Conservation (phyloP, 2,797 vertebrate genomes). For the Enteromius thamalakanensis region DNA sequence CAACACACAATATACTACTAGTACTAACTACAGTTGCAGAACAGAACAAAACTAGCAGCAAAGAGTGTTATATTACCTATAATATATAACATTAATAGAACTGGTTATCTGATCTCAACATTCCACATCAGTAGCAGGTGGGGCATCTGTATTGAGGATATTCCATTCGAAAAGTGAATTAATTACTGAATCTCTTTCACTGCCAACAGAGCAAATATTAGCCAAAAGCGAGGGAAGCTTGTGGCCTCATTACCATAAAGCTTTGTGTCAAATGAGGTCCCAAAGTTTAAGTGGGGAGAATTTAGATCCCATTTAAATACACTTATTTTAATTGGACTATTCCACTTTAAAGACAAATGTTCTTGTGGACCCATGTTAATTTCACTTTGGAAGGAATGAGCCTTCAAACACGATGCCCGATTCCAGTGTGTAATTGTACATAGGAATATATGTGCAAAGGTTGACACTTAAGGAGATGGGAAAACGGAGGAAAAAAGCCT, state of each 20-base stretch:
- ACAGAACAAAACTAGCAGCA: slow-evolving; percentile 88
- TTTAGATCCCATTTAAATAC: slow-evolving; percentile 22
- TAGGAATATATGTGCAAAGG: slow-evolving; percentile 46
- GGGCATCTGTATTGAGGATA: slow-evolving; percentile 67
- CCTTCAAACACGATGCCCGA: slow-evolving; percentile 48
- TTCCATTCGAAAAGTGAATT: slow-evolving; percentile 57
- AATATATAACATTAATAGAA: slow-evolving; percentile 71
- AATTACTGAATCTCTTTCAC: slow-evolving; percentile 44
- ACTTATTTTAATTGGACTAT: neutral
- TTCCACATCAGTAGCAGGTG: slow-evolving; percentile 78
- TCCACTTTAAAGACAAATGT: slow-evolving; percentile 13
- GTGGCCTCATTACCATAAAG: slow-evolving; percentile 49
- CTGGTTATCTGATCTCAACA: slow-evolving; percentile 71
- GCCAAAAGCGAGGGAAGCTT: slow-evolving; percentile 43
- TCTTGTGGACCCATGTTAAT: neutral
- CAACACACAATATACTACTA: slow-evolving; percentile 59
- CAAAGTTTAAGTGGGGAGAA: slow-evolving; percentile 33
- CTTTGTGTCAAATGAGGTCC: slow-evolving; percentile 53
- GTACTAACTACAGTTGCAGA: slow-evolving; percentile 60
- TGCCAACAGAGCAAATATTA: slow-evolving; percentile 46
- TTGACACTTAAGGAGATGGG: slow-evolving; percentile 40
- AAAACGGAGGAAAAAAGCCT: slow-evolving; percentile 26
- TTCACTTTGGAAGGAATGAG: slow-evolving; percentile 48
- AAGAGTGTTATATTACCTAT: slow-evolving; percentile 74
- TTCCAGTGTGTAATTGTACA: slow-evolving; percentile 72